Base-by-base conservation (phyloP, 1,140 invertebrate species). In the Saccostrea cuccullata region DNA sequence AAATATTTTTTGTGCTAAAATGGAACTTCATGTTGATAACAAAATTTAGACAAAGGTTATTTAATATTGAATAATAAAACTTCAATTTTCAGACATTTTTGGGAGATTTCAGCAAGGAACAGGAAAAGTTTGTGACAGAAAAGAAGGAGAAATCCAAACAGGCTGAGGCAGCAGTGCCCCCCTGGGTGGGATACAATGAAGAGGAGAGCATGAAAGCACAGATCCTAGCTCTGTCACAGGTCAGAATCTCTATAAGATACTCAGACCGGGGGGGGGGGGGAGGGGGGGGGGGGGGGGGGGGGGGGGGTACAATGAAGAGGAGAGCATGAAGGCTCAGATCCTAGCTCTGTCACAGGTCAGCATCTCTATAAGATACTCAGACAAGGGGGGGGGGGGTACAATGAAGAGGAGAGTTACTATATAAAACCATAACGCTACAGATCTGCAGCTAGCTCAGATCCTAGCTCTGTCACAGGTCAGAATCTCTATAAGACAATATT, bases 201-300 rank as follows among this genome's bases (percentile, higher is more conserved):
- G 96, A 96, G 89, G 97, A 97, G 58, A 96, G 96, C 20, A 96
- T 99, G 73, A 99, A 99, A 95, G 97, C 98, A 94, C 98, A 99
- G 95, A 98, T 99, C 93, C 96, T 99, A 88, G 97, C 97, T 36
- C 96, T 99, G 56, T 99, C 98, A 90, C 97, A 97, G 93, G 97
- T 98, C 94, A 96, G 88, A 90, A 13, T 23, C 6, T 4, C 30
- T 70, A 13, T 73, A 6, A 47, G 47, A 47, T 47, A 47, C 9
- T 47, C 97, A 20, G 96, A 98, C 15, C 98, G 98, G 1, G 99
- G 98, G 98, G 96, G 98, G 56, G n/a, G n/a, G n/a, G n/a, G n/a
- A n/a, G 1, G 99, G 98, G 98, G 96, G 98, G 56, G 98, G 1
- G 99, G 98, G 98, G 96, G 98, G 56, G 98, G 1, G 99, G 98